Conservation (phyloP, 2,113 vertebrate species). For the Aegithalos caudatus region DNA sequence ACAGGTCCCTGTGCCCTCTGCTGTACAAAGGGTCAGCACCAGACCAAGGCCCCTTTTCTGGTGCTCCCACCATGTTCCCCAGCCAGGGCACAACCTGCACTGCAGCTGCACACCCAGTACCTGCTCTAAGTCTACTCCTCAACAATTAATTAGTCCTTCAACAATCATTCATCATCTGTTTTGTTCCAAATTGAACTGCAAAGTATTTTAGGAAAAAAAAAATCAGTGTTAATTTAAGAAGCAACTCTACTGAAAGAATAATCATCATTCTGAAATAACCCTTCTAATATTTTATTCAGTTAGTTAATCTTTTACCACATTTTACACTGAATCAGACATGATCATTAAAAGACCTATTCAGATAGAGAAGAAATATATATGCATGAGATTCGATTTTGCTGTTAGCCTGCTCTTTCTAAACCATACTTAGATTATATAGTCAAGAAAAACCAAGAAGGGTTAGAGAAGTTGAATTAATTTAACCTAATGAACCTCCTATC, state of each 20-base stretch:
- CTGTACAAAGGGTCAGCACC: background rate
- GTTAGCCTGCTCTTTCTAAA: background rate
- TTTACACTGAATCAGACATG: background rate
- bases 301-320: background rate
- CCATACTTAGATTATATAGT: background rate
- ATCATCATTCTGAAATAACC: background rate
- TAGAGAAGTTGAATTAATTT: background rate
- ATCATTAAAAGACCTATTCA: background rate
- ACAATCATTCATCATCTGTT: background rate
- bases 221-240: background rate
- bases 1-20: background rate
- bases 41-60: background rate
- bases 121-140: background rate
- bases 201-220: background rate
- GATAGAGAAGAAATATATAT: background rate
- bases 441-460: background rate
- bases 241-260: background rate
- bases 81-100: background rate
- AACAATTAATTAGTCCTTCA: background rate
- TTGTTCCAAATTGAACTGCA: background rate
- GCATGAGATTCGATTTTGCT: background rate
- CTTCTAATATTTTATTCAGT: background rate
- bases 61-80: background rate
- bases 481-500: background rate
- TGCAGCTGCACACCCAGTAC: background rate